Evolutionary conservation across 2,888 invertebrate genomes (phyloP), one percentile per base, ranked within the genome.

Genomic region (Priocnemis perturbator): DNA sequence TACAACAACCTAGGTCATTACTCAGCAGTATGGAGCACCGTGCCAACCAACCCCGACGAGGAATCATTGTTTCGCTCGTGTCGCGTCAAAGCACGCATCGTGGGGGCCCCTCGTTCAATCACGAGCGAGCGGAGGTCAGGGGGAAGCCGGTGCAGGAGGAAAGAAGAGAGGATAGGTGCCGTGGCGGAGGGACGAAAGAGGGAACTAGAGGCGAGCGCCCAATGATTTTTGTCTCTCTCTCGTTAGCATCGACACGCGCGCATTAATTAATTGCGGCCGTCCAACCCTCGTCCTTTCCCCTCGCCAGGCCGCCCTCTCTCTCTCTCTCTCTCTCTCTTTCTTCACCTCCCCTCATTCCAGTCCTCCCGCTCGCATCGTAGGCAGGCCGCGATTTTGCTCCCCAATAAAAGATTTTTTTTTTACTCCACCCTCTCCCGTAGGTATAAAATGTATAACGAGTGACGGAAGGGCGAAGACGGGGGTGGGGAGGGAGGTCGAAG

Each of bases 381-480:
- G 37, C 37, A 37, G 37, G 37, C 37, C 37, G 37, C 44, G 48
- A 67, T 55, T 66, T 68, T 45, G 48, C 70, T 73, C 73, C 71
- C 76, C 71, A 75, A 79, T 79, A 75, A 73, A 77, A 75, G 67
- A 78, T 79, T 79, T 37, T 26, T 26, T 26, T 37, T 37, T 37
- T 37, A 67, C 66, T 58, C 65, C 60, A 26, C 55, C 67, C 47
- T 50, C 9, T 44, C 67, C 60, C 58, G 53, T 67, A 62, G 68
- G 75, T 71, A 71, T 75, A 72, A 81, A 81, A 79, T 76, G 76
- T 81, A 76, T 81, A 81, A 81, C 76, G 79, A 81, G 72, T 66
- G 70, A 73, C 69, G 67, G 69, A 66, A 53, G 62, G 66, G 66
- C 57, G 59, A 23, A 52, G 47, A 62, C 64, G 64, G 45, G 21